Percentiles rank a stretch among this genome's conserved stretches.
Conservation (phyloP, 1,140 invertebrate genomes). For the Acyrthosiphon pisum region DNA sequence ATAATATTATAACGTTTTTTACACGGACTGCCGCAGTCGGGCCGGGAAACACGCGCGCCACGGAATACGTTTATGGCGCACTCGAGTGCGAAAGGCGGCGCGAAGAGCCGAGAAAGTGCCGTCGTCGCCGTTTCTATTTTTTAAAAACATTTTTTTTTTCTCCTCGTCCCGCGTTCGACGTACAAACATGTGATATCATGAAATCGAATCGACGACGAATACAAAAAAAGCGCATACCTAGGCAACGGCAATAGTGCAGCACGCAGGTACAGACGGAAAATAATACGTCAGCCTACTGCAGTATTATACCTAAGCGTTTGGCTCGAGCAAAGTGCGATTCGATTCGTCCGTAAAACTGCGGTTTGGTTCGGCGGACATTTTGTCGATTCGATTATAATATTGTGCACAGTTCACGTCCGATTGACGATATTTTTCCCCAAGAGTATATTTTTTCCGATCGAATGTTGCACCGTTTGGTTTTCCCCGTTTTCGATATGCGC, state of each 20-base stretch:
- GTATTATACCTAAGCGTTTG: no score
- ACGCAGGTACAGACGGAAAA: not conserved
- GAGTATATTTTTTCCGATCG: not conserved
- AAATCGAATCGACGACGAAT: not conserved
- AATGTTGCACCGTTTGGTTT: not conserved
- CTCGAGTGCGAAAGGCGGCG: not conserved
- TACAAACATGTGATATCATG: not conserved
- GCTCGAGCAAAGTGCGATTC: no score
- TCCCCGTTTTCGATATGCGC: not conserved
- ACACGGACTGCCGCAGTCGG: not conserved
- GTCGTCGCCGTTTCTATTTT: not conserved
- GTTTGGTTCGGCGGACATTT: not conserved
- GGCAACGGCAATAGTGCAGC: no score
- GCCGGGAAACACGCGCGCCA: not conserved
- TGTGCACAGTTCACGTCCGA: not conserved
- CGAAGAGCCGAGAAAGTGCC: not conserved
- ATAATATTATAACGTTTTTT: conserved; percentile 1
- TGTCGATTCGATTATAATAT: not conserved
- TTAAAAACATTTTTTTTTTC: not conserved
- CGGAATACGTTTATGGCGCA: not conserved
- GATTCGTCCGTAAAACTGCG: no score
- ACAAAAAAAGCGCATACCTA: no score
- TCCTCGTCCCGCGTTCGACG: not conserved
- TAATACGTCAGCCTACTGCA: no score
- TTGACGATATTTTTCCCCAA: not conserved